These are phyloP conservation scores for Fratercula arctica DNA, from an alignment of 2,797 vertebrate genomes.

Conservation along the genomic window DNA sequence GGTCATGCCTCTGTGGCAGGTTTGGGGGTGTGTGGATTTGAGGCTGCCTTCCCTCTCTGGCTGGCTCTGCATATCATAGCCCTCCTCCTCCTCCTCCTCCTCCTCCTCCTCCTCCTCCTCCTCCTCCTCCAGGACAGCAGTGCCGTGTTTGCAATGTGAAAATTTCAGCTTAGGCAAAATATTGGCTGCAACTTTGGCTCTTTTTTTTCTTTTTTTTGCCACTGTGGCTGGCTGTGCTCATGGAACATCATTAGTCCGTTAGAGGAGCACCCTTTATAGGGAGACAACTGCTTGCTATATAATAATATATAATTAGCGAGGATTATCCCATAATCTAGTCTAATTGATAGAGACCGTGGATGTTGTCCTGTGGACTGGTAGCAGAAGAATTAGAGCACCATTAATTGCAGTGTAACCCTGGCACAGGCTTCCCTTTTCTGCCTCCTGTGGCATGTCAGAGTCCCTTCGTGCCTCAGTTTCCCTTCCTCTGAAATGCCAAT, in stretches of 20 bases:
- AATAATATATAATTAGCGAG: conserved; percentile 48
- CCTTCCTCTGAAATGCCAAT: not conserved
- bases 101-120: not conserved
- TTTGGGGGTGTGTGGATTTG: not conserved
- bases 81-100: not conserved
- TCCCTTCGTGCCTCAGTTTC: not conserved
- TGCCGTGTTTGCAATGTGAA: not conserved
- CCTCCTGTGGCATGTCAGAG: not conserved
- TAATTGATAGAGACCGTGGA: not conserved
- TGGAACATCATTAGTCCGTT: not conserved
- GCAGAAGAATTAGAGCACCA: not conserved
- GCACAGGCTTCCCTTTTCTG: not conserved
- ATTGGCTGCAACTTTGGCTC: not conserved
- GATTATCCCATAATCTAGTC: conserved; percentile 44
- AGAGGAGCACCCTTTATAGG: not conserved
- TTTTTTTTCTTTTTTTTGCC: not conserved
- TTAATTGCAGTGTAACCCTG: not conserved
- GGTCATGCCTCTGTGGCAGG: not conserved
- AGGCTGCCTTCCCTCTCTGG: not conserved
- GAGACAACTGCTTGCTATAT: not conserved
- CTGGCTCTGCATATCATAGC: not conserved
- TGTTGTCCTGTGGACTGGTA: not conserved
- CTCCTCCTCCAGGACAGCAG: not conserved
- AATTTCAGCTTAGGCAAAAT: not conserved
- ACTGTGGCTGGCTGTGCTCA: not conserved